Evolutionary conservation across 2,888 invertebrate genomes (phyloP), one percentile per base, ranked within the genome.

Genomic region (Brassicogethes aeneus): DNA sequence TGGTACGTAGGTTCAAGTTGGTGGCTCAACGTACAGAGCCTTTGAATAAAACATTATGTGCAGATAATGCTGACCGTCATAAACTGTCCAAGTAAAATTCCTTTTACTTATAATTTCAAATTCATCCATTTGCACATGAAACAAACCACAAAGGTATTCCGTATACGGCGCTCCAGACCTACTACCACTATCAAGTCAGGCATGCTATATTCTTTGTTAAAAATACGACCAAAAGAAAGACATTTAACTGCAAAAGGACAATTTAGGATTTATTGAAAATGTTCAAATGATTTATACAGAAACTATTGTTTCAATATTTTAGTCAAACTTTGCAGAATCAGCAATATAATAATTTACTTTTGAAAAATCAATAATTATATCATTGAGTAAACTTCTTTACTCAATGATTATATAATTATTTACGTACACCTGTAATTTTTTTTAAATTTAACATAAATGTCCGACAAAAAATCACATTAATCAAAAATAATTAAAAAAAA

Each of bases 101-200:
- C 45, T 35, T 51, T 57, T 53, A 55, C 54, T 60, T 61, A 58
- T 55, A 57, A 60, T 61, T 61, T 60, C 55, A 59, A 60, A 61
- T 59, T 43, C 53, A 44, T 47, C 46, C 52, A 59, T 61, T 59
- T 60, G 59, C 59, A 57, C 59, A 59, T 53, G 52, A 54, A 59
- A 52, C 57, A 48, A 48, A n/a, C n/a, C 45, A 43, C 44, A 39
- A 43, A 35, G 39, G 42, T 44, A 33, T 10, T 14, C 38, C 48
- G 38, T 47, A 45, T 45, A 42, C 40, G 49, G 39, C 32, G 29
- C 40, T 30, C 23, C 10, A 23, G 23, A 23, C 23, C 23, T 10
- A 23, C 23, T 23, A 23, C 23, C 13, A 31, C 13, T n/a, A 30
- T 30, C 30, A 12, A 23, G 33, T 13, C 13, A 14, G 33, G n/a